Evolutionary conservation across 2,113 vertebrate species (phyloP).

Genomic region (Galbula dea): DNA sequence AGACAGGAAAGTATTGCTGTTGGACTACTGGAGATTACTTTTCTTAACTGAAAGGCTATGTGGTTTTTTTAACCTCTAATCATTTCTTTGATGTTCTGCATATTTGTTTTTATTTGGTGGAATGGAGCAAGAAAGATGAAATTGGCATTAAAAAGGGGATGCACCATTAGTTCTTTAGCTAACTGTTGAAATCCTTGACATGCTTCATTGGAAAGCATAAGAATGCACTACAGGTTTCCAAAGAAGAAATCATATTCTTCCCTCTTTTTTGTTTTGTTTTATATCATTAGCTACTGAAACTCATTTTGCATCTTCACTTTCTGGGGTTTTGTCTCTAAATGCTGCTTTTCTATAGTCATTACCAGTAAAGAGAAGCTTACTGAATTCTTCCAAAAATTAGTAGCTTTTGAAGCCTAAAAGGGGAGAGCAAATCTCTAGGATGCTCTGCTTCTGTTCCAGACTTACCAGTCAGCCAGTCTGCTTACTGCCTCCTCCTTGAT

Average conservation of each 20-base stretch:
- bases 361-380: neutral
- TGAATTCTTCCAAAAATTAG: neutral
- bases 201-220: neutral
- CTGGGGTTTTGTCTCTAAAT: neutral
- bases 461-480: neutral
- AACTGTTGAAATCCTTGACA: neutral
- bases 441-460: neutral
- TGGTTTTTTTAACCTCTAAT: neutral
- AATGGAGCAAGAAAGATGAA: neutral
- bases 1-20: neutral
- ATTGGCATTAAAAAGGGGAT: neutral
- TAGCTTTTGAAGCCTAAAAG: neutral
- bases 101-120: neutral
- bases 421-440: neutral
- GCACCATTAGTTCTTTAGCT: neutral
- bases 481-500: neutral
- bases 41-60: neutral
- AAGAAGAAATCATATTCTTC: neutral
- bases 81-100: neutral
- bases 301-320: neutral
- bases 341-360: neutral
- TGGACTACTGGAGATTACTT: neutral
- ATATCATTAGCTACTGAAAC: neutral
- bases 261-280: neutral
- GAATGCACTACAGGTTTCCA: neutral